Evolutionary conservation across 1,140 invertebrate species (phyloP), one percentile per base, ranked within the genome.

Genomic region (Delia radicum): DNA sequence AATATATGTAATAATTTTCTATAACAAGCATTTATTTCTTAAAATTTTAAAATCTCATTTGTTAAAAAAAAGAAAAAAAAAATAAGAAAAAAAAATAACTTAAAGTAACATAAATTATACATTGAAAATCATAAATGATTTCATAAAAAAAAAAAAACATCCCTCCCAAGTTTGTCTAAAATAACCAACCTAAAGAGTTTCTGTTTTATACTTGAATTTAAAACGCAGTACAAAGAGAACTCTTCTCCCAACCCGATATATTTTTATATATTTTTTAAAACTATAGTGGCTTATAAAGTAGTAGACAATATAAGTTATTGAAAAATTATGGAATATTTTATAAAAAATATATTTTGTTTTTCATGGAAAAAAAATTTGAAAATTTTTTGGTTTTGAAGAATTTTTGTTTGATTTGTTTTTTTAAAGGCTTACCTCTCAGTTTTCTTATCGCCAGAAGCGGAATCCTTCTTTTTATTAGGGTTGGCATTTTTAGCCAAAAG

Each of bases 401-500:
- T 75, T 76, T 62, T 80, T 77, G 62, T 71, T 75, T 76, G 79
- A 31, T 29, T 67, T 18, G 27, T 18, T 67, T n/a, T n/a, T 67
- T 67, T 28, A 33, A 73, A 63, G 78, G 84, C 85, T 86, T 86
- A 86, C 85, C 85, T 86, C 85, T 85, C 82, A 78, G 78, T 82
- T 83, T 86, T 86, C 79, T 86, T 85, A 80, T 86, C 85, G 82
- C 82, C 84, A 84, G 82, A 79, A 85, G 84, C 74, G 73, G 78
- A 48, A 77, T 78, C 79, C 83, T 85, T 85, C 81, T 85, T 85
- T 82, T 85, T 85, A 81, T 82, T 82, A n/a, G n/a, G n/a, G 80
- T 85, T 85, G 83, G 83, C 82, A 85, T 86, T 85, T 84, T 86
- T 86, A 80, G 84, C 85, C 85, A 86, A 84, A 86, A 86, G 83